These are phyloP conservation scores for Leptopilina clavipes DNA, from an alignment of 1,140 invertebrate species.

Conservation along the genomic window DNA sequence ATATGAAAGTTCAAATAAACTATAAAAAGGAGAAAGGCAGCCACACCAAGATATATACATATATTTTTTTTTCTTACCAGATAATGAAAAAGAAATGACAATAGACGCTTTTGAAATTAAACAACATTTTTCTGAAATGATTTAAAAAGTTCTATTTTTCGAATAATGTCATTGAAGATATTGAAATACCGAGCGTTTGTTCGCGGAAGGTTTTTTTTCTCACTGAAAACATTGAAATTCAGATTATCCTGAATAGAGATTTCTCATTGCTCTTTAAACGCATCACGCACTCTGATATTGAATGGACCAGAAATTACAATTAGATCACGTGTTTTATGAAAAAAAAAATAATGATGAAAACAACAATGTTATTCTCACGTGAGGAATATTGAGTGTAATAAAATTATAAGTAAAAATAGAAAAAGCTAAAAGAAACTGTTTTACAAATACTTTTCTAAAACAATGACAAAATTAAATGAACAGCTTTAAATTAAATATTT, in stretches of 20 bases:
- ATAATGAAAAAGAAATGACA: neutral
- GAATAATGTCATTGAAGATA: constrained; percentile 18
- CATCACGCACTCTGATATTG: constrained; percentile 18
- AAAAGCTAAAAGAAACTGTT: too few relatives aligned
- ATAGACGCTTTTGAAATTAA: constrained; percentile 12
- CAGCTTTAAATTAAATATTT: too few relatives aligned
- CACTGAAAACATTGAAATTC: constrained; percentile 17
- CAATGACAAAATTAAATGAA: too few relatives aligned
- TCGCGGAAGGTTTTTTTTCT: constrained; percentile 11
- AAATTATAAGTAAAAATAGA: too few relatives aligned
- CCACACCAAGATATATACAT: neutral
- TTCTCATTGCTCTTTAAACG: neutral
- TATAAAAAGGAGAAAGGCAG: constrained; percentile 20
- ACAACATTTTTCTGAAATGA: constrained; percentile 3
- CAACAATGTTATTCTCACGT: too few relatives aligned
- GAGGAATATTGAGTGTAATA: too few relatives aligned
- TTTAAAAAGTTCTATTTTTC: constrained; percentile 8
- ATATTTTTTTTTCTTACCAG: neutral
- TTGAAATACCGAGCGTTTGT: constrained; percentile 27
- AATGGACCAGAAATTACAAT: constrained; percentile 18
- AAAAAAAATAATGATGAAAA: neutral
- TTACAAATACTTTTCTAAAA: too few relatives aligned
- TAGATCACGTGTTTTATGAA: constrained; percentile 22
- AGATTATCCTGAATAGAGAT: neutral
- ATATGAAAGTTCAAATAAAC: constrained; percentile 21